A percentile compares a stretch with the other conserved stretches of the same genome.
phyloP scores from a whole-genome alignment of 2,797 vertebrate genomes.

The Pseudotriccus pelzelni region DNA sequence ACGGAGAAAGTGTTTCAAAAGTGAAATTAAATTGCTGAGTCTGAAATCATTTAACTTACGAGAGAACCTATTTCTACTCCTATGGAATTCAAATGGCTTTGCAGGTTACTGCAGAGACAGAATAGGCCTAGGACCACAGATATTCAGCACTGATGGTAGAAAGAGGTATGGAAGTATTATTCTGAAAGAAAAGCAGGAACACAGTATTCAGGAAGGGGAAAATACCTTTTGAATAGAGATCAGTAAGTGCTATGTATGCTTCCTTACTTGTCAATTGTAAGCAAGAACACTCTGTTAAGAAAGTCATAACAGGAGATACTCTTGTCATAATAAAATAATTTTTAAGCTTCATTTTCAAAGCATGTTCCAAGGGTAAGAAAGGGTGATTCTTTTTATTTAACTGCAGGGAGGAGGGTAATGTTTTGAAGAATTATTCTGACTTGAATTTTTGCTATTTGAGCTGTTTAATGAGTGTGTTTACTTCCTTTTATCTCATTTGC shows the following conservation, averaged over 20 bases:
- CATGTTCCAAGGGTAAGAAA: not conserved
- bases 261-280: not conserved
- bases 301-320: not conserved
- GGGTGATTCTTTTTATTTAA: not conserved
- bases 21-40: not conserved
- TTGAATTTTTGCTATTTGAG: not conserved
- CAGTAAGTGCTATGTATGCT: not conserved
- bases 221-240: not conserved
- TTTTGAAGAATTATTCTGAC: not conserved
- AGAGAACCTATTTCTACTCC: not conserved
- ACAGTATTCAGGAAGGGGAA: not conserved
- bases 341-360: not conserved
- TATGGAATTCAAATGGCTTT: not conserved
- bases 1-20: not conserved
- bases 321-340: not conserved
- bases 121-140: not conserved
- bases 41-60: not conserved
- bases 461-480: not conserved
- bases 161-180: not conserved
- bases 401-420: not conserved
- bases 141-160: not conserved
- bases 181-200: not conserved
- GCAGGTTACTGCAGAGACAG: not conserved
- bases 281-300: not conserved
- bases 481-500: not conserved